phyloP scores from a whole-genome alignment of 2,888 invertebrate genomes.

The Sarcophaga variegata region DNA sequence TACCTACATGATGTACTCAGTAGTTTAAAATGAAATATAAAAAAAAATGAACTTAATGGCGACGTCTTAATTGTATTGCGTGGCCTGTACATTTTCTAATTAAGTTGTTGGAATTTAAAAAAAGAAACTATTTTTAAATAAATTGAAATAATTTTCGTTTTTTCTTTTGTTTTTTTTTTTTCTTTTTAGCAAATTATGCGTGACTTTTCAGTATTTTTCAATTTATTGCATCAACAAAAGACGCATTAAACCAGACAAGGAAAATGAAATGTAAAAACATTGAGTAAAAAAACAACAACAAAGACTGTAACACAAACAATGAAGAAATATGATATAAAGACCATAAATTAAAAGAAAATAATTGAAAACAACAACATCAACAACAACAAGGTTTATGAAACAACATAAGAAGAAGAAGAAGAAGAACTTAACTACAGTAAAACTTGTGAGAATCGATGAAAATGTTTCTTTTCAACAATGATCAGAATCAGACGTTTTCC shows the following conservation, averaged over 20 bases:
- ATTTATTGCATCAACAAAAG: neutral
- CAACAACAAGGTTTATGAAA: constrained; percentile 1
- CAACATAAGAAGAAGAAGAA: constrained; percentile 19
- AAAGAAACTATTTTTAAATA: neutral
- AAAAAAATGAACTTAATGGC: no score
- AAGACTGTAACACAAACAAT: neutral
- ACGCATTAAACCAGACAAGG: neutral
- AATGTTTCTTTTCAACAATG: constrained; percentile 59
- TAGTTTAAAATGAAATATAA: no score
- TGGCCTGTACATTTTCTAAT: neutral
- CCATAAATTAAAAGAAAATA: neutral
- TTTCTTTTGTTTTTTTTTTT: neutral
- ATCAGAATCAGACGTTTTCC: constrained; percentile 59
- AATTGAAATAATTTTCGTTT: neutral
- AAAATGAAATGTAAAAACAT: neutral
- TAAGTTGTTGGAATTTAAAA: neutral
- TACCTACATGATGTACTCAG: no score
- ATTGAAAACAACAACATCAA: neutral
- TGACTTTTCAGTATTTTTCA: neutral
- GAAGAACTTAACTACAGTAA: no score
- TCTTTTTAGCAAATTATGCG: constrained; percentile 12
- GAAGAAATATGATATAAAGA: no score
- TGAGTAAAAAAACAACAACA: neutral
- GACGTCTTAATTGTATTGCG: no score
- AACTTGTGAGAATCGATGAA: constrained; percentile 25